phyloP scores from a whole-genome alignment of 2,888 invertebrate genomes.

The Perdita meconis region DNA sequence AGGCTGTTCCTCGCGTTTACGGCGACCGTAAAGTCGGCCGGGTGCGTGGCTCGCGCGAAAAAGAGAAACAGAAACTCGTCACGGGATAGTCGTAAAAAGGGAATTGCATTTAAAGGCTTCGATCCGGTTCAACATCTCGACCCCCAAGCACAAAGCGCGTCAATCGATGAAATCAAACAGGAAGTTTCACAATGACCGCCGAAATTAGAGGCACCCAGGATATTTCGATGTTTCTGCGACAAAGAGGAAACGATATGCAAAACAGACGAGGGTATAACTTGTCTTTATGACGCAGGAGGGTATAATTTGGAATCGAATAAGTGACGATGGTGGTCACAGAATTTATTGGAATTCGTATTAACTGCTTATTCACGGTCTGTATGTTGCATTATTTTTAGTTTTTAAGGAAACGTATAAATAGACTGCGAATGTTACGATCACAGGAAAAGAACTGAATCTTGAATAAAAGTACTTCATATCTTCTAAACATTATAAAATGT shows the following conservation, averaged over 20 bases:
- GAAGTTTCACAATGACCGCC: conserved; percentile 35
- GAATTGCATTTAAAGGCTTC: conserved; percentile 8
- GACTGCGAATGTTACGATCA: too few species aligned
- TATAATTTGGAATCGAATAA: too few species aligned
- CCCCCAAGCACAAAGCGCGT: conserved; percentile 4
- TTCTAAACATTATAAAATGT: too few species aligned
- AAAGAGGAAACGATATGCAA: neutral
- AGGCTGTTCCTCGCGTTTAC: conserved; percentile 27
- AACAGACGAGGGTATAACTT: neutral
- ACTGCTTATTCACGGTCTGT: too few species aligned
- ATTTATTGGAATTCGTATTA: too few species aligned
- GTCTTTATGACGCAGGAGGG: too few species aligned
- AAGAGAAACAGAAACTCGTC: conserved; percentile 20
- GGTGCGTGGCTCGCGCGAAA: neutral
- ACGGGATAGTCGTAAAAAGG: conserved; percentile 8
- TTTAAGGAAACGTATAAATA: too few species aligned
- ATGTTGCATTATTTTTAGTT: too few species aligned
- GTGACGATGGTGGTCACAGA: too few species aligned
- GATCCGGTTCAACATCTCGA: neutral
- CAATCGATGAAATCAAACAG: conserved; percentile 21
- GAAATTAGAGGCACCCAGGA: conserved; percentile 8
- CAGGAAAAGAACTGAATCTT: too few species aligned
- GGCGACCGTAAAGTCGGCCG: conserved; percentile 3
- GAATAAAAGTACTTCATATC: too few species aligned
- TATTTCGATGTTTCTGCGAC: neutral